phyloP scores from a whole-genome alignment of 2,797 vertebrate species.

The Mallotus villosus region DNA sequence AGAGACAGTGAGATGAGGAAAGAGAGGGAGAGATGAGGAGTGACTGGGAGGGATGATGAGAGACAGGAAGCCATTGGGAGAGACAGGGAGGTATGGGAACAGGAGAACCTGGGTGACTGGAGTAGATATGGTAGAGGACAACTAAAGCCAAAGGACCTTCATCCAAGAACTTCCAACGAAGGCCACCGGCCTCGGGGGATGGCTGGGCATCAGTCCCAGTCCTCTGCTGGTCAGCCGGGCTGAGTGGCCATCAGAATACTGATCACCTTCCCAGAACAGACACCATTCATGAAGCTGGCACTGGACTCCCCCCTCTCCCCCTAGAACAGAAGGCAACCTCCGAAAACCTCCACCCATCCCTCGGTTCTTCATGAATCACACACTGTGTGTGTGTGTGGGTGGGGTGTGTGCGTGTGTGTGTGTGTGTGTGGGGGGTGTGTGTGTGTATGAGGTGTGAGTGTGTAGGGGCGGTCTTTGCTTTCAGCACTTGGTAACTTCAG shows the following conservation, averaged over 20 bases:
- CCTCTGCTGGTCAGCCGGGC: neutral
- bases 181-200: neutral
- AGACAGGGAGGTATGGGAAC: neutral
- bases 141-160: too few species aligned
- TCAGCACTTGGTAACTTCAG: neutral
- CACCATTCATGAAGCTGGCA: neutral
- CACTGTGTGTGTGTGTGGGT: too few species aligned
- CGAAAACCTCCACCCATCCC: too few species aligned
- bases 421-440: too few species aligned
- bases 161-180: too few species aligned
- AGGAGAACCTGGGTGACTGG: neutral
- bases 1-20: too few species aligned
- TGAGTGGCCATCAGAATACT: constrained; percentile 26
- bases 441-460: too few species aligned
- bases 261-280: constrained; percentile 16
- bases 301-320: neutral
- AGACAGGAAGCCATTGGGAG: neutral
- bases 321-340: too few species aligned
- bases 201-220: constrained; percentile 13
- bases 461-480: neutral
- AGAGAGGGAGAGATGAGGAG: too few species aligned
- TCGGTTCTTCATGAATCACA: neutral
- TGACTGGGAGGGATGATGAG: too few species aligned
- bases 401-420: too few species aligned
- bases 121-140: neutral